phyloP scores from a whole-genome alignment of 2,797 vertebrate genomes.

The Catostomus latipinnis region DNA sequence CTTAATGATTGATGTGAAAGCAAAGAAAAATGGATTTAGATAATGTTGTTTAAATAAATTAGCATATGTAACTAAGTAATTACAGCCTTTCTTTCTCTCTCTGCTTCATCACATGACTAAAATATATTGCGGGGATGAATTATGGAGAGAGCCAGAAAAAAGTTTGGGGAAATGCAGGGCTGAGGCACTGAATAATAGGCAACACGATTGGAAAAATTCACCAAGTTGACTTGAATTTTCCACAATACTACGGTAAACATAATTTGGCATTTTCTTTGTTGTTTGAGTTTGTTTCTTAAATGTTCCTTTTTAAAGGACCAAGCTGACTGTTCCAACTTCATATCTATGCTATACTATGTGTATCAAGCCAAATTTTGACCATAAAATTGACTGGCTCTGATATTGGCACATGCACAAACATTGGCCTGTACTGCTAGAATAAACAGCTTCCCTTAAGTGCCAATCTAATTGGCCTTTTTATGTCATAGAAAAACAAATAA shows the following conservation, averaged over 20 bases:
- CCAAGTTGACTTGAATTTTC: background rate
- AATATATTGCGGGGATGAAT: background rate
- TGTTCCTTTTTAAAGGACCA: background rate
- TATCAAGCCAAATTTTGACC: background rate
- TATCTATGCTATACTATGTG: background rate
- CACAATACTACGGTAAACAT: background rate
- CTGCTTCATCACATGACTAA: background rate
- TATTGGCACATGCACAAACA: background rate
- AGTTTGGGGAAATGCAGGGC: background rate
- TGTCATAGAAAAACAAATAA: slow-evolving; percentile 46
- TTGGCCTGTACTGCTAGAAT: background rate
- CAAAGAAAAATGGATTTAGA: slow-evolving; percentile 79
- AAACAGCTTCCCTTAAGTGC: background rate
- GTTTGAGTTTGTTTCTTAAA: background rate
- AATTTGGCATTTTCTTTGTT: background rate
- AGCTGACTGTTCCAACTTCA: background rate
- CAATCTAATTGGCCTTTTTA: background rate
- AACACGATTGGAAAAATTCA: background rate
- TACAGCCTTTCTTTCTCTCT: slow-evolving; percentile 15
- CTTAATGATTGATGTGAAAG: slow-evolving; percentile 88
- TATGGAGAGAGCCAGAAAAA: background rate
- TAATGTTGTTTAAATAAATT: slow-evolving; percentile 60
- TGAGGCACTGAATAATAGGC: background rate
- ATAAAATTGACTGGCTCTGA: background rate
- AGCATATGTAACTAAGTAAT: slow-evolving; percentile 70